Evolutionary conservation across 2,888 invertebrate species (phyloP), one percentile per base, ranked within the genome.

Genomic region (Candidula unifasciata): DNA sequence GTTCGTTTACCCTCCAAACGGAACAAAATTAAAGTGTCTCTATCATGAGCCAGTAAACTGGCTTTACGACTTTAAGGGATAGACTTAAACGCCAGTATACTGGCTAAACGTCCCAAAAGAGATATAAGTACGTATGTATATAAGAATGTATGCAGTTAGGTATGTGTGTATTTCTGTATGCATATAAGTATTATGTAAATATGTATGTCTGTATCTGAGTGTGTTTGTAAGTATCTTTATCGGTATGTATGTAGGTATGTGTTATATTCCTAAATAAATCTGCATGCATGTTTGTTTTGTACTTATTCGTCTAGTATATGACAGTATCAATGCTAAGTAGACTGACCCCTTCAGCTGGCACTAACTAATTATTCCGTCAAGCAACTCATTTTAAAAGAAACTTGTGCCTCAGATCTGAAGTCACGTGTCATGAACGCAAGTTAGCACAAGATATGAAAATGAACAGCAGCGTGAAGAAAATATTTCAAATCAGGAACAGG

Each of bases 351-450:
- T 24, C 35, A 37, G 73, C 44, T 8, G 3, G 3, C 52, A 44
- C 10, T 21, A 1, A 44, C 18, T 74, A 74, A 54, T 74, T 74
- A 74, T 74, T 5, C 74, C 54, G 27, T 54, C 52, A 21, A 5
- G 54, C 54, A 74, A 74, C 54, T 74, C 54, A 74, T 74, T 54
- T 74, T 18, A 16, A 74, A n/a, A 37, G 44, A 44, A 52, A 74
- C 54, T 52, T 54, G 54, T 54, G 27, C 33, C 74, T 24, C 74
- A 74, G 54, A 24, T 54, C 74, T 18, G 21, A 54, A 33, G 74
- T 74, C 74, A 74, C 74, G 74, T 74, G 74, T 33, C 30, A 33
- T 74, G 2, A 54, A 18, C 54, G 54, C 74, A 54, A 10, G 54
- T 21, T 54, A 52, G 54, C 74, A 74, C 13, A 33, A 18, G 27